phyloP scores from a whole-genome alignment of 2,797 vertebrate species.

The Melanogrammus aeglefinus region DNA sequence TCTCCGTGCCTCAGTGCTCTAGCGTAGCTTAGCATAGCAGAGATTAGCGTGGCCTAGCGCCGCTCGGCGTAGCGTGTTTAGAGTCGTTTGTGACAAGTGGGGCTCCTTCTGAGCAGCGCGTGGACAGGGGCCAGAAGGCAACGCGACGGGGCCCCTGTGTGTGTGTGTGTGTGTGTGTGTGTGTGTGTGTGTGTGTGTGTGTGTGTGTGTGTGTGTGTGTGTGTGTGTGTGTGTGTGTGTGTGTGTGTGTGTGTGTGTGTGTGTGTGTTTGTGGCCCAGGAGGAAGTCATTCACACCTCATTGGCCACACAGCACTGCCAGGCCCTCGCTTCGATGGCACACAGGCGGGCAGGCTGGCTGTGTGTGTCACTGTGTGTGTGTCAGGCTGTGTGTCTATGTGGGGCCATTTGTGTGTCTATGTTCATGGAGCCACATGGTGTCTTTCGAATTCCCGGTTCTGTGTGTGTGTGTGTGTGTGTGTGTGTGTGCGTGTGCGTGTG shows the following conservation, averaged over 20 bases:
- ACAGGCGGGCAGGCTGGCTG: conserved; percentile 1
- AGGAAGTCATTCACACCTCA: conserved; percentile 53
- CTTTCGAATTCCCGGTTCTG: background rate
- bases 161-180: conserved; percentile 17
- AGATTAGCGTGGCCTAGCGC: background rate
- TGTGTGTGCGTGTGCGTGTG: background rate
- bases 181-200: conserved; percentile 1
- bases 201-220: background rate
- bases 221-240: conserved; percentile 36
- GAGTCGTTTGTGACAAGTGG: background rate
- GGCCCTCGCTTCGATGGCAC: conserved; percentile 15
- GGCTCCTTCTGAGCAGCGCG: background rate
- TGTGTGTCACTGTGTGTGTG: background rate
- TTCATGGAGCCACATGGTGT: too few species aligned
- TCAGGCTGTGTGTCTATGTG: background rate
- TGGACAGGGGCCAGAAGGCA: background rate
- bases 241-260: conserved; percentile 15
- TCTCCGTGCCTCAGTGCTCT: background rate
- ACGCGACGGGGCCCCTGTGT: background rate
- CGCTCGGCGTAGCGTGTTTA: background rate
- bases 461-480: background rate
- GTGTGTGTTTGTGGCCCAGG: conserved; percentile 17
- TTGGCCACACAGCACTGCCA: conserved; percentile 31
- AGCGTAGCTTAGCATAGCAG: background rate
- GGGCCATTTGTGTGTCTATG: too few species aligned